These are phyloP conservation scores for Calyptomena viridis DNA, from an alignment of 2,113 vertebrate species.

Conservation along the genomic window DNA sequence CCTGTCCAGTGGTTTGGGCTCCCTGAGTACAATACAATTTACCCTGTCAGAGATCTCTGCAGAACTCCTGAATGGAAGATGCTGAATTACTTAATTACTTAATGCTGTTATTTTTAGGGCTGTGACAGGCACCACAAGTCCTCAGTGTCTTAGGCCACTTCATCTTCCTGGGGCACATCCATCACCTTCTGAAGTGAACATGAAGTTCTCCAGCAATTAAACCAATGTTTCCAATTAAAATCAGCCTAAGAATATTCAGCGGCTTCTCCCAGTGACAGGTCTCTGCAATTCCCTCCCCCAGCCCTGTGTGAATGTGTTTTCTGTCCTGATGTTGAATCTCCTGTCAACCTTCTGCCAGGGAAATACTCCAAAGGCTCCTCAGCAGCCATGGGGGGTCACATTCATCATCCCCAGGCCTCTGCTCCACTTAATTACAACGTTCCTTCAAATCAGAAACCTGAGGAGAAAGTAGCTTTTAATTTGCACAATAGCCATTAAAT, in stretches of 20 bases:
- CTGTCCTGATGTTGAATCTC: slow-evolving; percentile 66
- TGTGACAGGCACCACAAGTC: not conserved
- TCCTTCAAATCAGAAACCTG: slow-evolving; percentile 61
- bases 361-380: slow-evolving; percentile 45
- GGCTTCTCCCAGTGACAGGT: slow-evolving; percentile 55
- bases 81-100: not conserved
- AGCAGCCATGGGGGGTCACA: not conserved
- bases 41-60: not conserved
- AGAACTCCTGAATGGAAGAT: not conserved
- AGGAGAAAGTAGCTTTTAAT: slow-evolving; percentile 68
- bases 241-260: slow-evolving; percentile 49
- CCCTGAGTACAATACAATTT: not conserved
- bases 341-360: slow-evolving; percentile 15
- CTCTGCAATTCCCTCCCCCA: slow-evolving; percentile 49
- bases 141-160: not conserved
- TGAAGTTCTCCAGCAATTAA: slow-evolving; percentile 20
- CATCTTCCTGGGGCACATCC: not conserved
- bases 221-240: slow-evolving; percentile 40
- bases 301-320: slow-evolving; percentile 21
- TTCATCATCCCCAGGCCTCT: slow-evolving; percentile 60
- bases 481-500: slow-evolving; percentile 52
- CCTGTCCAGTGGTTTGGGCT: not conserved
- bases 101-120: not conserved
- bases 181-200: not conserved
- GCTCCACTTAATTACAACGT: slow-evolving; percentile 67